phyloP scores from a whole-genome alignment of 2,797 vertebrate genomes.

The Microcaecilia unicolor region DNA sequence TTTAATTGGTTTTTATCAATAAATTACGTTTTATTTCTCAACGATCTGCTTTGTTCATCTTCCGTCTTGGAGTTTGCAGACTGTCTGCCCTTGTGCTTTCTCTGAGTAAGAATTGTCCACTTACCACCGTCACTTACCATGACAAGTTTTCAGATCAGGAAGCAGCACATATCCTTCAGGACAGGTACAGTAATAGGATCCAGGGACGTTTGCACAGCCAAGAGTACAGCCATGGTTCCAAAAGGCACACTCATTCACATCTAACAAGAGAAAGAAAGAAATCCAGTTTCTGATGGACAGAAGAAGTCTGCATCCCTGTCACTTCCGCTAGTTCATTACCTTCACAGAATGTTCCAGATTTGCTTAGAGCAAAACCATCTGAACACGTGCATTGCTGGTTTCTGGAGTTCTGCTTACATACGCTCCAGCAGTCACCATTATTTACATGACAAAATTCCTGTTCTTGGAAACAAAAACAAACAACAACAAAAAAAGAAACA shows the following conservation, averaged over 20 bases:
- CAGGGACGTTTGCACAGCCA: slow-evolving; percentile 84
- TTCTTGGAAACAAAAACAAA: slow-evolving; percentile 45
- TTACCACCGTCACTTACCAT: slow-evolving; percentile 49
- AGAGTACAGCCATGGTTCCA: slow-evolving; percentile 91
- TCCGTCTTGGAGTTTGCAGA: no score
- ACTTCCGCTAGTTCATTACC: no score
- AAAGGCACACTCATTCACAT: slow-evolving; percentile 85
- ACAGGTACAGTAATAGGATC: slow-evolving; percentile 91
- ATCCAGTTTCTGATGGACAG: not conserved
- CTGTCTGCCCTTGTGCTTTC: no score
- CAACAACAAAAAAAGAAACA: no score
- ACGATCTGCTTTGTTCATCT: no score
- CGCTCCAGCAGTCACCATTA: slow-evolving; percentile 50
- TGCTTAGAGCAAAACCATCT: slow-evolving; percentile 67
- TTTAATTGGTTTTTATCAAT: no score
- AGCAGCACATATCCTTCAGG: slow-evolving; percentile 75
- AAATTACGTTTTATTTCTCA: no score
- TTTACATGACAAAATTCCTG: slow-evolving; percentile 36
- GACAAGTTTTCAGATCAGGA: slow-evolving; percentile 77
- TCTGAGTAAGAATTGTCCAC: no score
- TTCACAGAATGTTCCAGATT: slow-evolving; percentile 71
- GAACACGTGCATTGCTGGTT: slow-evolving; percentile 58
- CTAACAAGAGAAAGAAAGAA: slow-evolving; percentile 37
- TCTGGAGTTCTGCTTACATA: slow-evolving; percentile 46
- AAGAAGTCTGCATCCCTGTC: no score